These are phyloP conservation scores for Eidolon dupreanum DNA, from an alignment of 2,797 vertebrate genomes.

Conservation along the genomic window DNA sequence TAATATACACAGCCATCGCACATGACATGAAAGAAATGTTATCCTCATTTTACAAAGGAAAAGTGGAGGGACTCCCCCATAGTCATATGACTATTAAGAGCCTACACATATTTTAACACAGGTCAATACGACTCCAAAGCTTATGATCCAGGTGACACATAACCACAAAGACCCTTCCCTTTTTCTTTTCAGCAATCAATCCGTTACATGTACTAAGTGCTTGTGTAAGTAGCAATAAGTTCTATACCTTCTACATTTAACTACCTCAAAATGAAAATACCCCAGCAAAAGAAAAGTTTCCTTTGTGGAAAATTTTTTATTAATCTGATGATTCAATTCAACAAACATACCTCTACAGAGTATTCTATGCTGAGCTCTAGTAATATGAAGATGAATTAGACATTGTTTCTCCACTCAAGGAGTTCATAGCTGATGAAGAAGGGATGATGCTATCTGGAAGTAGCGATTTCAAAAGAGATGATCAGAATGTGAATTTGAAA, in stretches of 20 bases:
- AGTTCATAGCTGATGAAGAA: not conserved
- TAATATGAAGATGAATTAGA: not conserved
- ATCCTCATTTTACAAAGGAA: not conserved
- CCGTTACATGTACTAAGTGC: too few species aligned
- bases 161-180: not conserved
- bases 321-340: not conserved
- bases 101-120: not conserved
- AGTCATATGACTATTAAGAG: not conserved
- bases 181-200: not conserved
- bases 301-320: not conserved
- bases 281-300: not conserved
- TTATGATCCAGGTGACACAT: not conserved
- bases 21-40: not conserved
- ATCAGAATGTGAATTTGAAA: not conserved
- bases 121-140: not conserved
- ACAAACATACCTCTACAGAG: not conserved
- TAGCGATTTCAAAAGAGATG: not conserved
- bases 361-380: not conserved
- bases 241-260: not conserved
- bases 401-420: not conserved
- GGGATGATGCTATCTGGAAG: not conserved
- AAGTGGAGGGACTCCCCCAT: not conserved
- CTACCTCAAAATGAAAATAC: not conserved
- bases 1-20: not conserved
- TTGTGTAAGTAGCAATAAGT: not conserved